Base-by-base conservation (phyloP, 1,140 invertebrate species). In the Tetramorium parvispinum region DNA sequence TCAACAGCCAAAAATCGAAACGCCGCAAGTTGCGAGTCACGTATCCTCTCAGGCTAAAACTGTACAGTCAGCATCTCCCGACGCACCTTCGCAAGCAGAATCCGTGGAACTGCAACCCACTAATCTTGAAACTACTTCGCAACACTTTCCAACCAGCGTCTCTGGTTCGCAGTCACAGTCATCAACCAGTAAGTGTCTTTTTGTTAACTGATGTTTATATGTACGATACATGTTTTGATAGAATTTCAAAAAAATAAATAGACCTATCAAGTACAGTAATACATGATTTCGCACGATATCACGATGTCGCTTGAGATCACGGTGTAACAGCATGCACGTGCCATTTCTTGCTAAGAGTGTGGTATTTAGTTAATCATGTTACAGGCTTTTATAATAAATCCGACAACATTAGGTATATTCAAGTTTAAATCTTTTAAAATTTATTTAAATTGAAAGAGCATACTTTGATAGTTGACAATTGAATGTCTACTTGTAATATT, bases 1-100 rank as follows among this genome's bases (percentile, higher is more conserved):
- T 70, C 91, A 55, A 37, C 91, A 55, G 46, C 77, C 85, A 53
- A 94, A 93, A 88, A 43, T 66, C 16, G 88, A 94, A 73, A 18
- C 32, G 13, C 86, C 87, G 53, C 87, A 86, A 70, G 6, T 37
- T 27, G 16, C 88, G 2, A 76, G 16, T 88, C 86, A 90, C 49
- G 46, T 27, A 18, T 21, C 76, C 11, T 24, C 55, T n/a, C 85
- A 91, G 70, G 57, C 0, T 89, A 89, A 90, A 86, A 5, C 65
- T 61, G 65, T 27, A 24, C 87, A 89, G 65, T 4, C 83, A 2
- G 46, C 13, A 40, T 8, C 37, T 59, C 37, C 32, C 76, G 77
- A 32, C 65, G 53, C 82, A 27, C 66, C 82, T 21, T 83, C 85
- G 27, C 90, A 90, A 3, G 3, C 32, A 75, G 91, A 91, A 66